Base-by-base conservation (phyloP, 2,888 invertebrate species). In the Epinotia bilunana region DNA sequence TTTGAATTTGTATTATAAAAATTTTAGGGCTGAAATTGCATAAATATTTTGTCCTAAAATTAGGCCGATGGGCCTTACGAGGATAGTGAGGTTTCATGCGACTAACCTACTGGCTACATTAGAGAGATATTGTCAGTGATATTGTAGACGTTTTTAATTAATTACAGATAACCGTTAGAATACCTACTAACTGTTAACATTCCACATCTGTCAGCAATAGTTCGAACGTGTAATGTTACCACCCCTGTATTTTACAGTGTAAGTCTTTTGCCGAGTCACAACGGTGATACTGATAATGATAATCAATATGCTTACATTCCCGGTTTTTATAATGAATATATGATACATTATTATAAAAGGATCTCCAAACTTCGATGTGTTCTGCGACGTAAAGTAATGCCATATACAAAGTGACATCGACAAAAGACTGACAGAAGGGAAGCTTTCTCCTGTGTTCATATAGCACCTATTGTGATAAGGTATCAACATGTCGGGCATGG, bases 401-500 rank as follows among this genome's bases (percentile, higher is more conserved):
- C 9, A 49, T 69, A 33, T 69, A 28, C 12, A 62, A 74, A 33
- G 75, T 67, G 72, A 75, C n/a, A 16, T 62, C 75, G 75, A 55
- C 72, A 75, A 70, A 75, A 72, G 71, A 49, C 55, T 53, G 43
- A 70, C 72, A 74, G 33, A 57, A 74, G 71, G 65, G 72, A 71
- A 72, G 67, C 65, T 75, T 67, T 72, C 67, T 60, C 60, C 64
- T 65, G 74, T 70, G 70, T 74, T 74, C 74, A 74, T 74, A 69
- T 74, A 74, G 74, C 63, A 70, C 58, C 69, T 58, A 75, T 75
- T 72, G 75, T 75, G 72, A 75, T 74, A 74, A 71, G 72, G 55
- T 75, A 43, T 75, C 75, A 28, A 62, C 61, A 55, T 33, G 72
- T 55, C 67, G 53, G 57, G n/a, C 67, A 65, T 72, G 46, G 57